Conservation (phyloP, 2,888 invertebrate genomes). For the Stegana nigrithorax region DNA sequence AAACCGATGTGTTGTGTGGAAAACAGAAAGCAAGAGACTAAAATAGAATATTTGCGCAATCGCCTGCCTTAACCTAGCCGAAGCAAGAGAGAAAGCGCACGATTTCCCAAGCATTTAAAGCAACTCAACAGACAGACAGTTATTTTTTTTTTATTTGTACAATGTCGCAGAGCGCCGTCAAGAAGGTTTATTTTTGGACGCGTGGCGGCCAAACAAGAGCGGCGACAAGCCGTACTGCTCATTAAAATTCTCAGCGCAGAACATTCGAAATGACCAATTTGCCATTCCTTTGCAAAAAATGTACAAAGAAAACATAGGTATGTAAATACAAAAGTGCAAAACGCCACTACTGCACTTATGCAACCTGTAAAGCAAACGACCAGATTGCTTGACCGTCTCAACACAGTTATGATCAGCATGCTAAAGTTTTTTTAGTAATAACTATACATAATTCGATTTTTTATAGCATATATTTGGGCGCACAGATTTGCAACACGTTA, state of each 20-base stretch:
- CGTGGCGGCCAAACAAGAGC: too few relatives aligned
- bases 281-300: constrained; percentile 15
- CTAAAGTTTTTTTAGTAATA: too few relatives aligned
- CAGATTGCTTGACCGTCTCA: too few relatives aligned
- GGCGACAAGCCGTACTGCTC: constrained; percentile 24
- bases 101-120: constrained; percentile 20
- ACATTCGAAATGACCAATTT: constrained; percentile 29
- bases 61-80: constrained; percentile 7
- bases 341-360: too few relatives aligned
- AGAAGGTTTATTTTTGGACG: too few relatives aligned
- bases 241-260: constrained; percentile 46
- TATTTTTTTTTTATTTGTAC: constrained; percentile 25
- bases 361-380: too few relatives aligned
- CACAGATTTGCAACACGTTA: too few relatives aligned
- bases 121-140: constrained; percentile 15
- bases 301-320: not conserved
- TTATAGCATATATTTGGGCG: too few relatives aligned
- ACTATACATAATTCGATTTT: too few relatives aligned
- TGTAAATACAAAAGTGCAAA: too few relatives aligned
- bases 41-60: constrained; percentile 12
- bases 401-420: too few relatives aligned
- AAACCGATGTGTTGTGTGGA: constrained; percentile 13
- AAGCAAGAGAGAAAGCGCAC: constrained; percentile 17
- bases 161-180: constrained; percentile 17
- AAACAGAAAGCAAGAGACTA: constrained; percentile 17